phyloP scores from a whole-genome alignment of 1,140 invertebrate species.

The Camponotus floridanus region DNA sequence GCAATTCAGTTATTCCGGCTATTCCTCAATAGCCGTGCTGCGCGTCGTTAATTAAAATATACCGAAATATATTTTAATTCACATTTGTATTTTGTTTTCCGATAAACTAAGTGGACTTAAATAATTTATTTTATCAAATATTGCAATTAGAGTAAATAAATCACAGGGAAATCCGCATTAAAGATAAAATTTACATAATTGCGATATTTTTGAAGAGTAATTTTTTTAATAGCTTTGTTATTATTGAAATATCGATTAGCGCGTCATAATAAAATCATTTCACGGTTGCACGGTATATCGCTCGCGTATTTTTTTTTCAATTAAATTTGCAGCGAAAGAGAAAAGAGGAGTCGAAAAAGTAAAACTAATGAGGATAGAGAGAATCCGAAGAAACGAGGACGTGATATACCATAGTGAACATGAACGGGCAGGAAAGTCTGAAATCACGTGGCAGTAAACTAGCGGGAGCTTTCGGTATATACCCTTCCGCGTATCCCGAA shows the following conservation, averaged over 20 bases:
- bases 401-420: constrained; percentile 45
- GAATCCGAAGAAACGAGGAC: constrained; percentile 17
- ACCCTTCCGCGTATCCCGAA: constrained; percentile 40
- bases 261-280: not conserved
- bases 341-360: not conserved
- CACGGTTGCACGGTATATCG: not conserved
- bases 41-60: constrained; percentile 29
- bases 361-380: constrained; percentile 46
- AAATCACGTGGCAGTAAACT: constrained; percentile 68
- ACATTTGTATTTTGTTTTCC: constrained; percentile 13
- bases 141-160: not conserved
- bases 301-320: not conserved
- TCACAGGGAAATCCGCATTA: not conserved
- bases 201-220: not conserved
- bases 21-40: not conserved
- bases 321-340: not conserved
- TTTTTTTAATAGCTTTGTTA: not conserved
- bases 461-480: constrained; percentile 56
- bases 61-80: constrained; percentile 41
- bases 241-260: not conserved
- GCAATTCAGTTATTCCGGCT: constrained; percentile 3
- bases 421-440: constrained; percentile 58
- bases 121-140: constrained; percentile 22
- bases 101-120: constrained; percentile 17
- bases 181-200: no score